Evolutionary conservation across 2,113 vertebrate species (phyloP).

Genomic region (Terrapene triunguis): DNA sequence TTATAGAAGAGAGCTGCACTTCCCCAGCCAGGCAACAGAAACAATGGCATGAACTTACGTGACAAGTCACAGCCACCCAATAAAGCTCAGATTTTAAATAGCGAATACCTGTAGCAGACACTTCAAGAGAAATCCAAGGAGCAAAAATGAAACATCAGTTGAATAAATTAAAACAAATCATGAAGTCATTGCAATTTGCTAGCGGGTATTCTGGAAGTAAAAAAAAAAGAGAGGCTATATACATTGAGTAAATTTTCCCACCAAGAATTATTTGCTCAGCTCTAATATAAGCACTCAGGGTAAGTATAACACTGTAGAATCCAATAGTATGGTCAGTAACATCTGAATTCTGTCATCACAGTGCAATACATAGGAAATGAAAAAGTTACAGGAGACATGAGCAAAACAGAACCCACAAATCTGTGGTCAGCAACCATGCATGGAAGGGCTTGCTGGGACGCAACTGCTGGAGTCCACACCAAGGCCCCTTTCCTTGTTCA

Average conservation of each 20-base stretch:
- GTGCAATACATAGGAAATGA: not conserved
- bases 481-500: not conserved
- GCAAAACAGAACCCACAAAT: not conserved
- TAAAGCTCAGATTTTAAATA: not conserved
- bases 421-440: accelerated
- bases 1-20: not conserved
- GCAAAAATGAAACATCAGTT: not conserved
- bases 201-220: not conserved
- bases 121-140: not conserved
- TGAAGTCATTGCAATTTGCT: not conserved
- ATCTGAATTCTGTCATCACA: not conserved
- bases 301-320: not conserved
- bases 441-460: not conserved
- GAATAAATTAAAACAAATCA: not conserved
- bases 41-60: not conserved
- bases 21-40: not conserved
- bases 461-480: accelerated
- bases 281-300: not conserved
- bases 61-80: accelerated
- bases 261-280: not conserved
- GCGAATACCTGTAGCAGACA: not conserved
- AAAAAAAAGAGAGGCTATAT: not conserved
- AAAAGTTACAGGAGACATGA: accelerated
- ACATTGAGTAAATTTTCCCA: not conserved
- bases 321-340: not conserved